These are phyloP conservation scores for Siphonodentalium dalli DNA, from an alignment of 2,888 invertebrate genomes.

Conservation along the genomic window DNA sequence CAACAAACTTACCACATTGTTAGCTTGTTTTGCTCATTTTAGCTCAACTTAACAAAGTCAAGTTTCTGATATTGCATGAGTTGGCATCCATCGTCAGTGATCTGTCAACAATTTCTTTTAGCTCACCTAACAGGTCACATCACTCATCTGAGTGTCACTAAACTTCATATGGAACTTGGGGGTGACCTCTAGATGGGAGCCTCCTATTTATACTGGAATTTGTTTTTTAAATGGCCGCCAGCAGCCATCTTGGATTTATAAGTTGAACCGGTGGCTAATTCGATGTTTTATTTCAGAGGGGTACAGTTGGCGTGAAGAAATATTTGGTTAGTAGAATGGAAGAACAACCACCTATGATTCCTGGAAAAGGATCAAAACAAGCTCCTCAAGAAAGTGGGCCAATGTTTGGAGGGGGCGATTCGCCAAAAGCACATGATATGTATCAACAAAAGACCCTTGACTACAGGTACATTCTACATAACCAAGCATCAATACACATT, in stretches of 20 bases:
- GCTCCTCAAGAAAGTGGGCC: slow-evolving; percentile 41
- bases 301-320: slow-evolving; percentile 81
- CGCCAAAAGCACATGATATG: slow-evolving; percentile 55
- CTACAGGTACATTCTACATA: slow-evolving; percentile 49
- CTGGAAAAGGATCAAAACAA: slow-evolving; percentile 27
- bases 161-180: too few relatives aligned
- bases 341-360: slow-evolving; percentile 32
- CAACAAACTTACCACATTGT: too few relatives aligned
- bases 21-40: too few relatives aligned
- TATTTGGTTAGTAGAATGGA: slow-evolving; percentile 68
- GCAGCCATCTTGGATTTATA: too few relatives aligned
- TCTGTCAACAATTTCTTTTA: too few relatives aligned
- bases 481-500: neutral
- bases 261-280: too few relatives aligned
- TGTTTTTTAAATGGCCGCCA: too few relatives aligned
- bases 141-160: too few relatives aligned
- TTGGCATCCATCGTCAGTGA: too few relatives aligned
- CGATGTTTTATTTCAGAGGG: slow-evolving; percentile 70
- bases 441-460: slow-evolving; percentile 54
- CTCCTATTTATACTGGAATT: too few relatives aligned
- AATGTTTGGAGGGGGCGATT: slow-evolving; percentile 40
- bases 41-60: neutral
- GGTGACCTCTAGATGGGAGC: too few relatives aligned
- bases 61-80: neutral
- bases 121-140: too few relatives aligned